Base-by-base conservation (phyloP, 2,888 invertebrate genomes). In the Apamea monoglypha region DNA sequence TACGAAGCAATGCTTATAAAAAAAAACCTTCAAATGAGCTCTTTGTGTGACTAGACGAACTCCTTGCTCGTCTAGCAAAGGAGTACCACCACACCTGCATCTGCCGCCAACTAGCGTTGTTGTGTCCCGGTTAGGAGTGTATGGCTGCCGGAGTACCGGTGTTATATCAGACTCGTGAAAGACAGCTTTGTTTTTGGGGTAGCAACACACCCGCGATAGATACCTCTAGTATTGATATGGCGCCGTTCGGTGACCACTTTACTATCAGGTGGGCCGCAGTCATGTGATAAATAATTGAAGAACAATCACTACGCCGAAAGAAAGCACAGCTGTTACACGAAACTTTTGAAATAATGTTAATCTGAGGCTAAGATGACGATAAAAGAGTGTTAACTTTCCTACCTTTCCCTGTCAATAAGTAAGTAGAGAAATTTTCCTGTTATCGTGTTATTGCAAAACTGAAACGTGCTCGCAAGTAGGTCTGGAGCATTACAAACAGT, bases 391-490 rank as follows among this genome's bases (percentile, higher is more conserved):
- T 32, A n/a, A 44, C 10, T 53, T 68, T 18, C 16, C 18, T 69
- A 63, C 14, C 47, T 67, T 50, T 29, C n/a, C 29, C 32, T 44
- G 32, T 25, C 8, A 36, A 53, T 32, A 40, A 18, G 18, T 18
- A 78, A 16, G 29, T 56, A 44, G 18, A 59, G 40, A 40, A 6
- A 32, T 74, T 74, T 66, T 44, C 66, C 40, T 32, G 29, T 32
- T 72, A 63, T 56, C 29, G 40, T 59, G 32, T 56, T 84, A 71
- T 82, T 86, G 78, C 73, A 67, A 75, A 69, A 78, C 66, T 56
- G 21, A 71, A 70, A 32, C 59, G 8, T 66, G 59, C 67, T 44
- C 6, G 16, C n/a, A 76, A 67, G 59, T 69, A 76, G 50, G 75
- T 76, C 59, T 72, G 74, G 67, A 78, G 74, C 47, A 77, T 73